These are phyloP conservation scores for Marisa cornuarietis DNA, from an alignment of 1,140 invertebrate genomes.

Conservation along the genomic window DNA sequence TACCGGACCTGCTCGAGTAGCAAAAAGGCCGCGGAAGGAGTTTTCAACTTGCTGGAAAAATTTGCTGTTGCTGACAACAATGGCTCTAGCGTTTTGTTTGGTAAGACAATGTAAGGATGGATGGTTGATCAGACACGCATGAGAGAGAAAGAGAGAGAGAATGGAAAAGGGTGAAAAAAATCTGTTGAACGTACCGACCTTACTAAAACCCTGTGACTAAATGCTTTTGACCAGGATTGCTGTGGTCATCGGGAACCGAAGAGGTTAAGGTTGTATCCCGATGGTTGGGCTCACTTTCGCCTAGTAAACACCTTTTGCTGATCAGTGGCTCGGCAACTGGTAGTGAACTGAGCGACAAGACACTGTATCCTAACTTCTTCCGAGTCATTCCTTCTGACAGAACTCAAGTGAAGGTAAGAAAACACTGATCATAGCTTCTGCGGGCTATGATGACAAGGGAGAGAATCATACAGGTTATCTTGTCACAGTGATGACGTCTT, in stretches of 20 bases:
- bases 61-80: too few relatives aligned
- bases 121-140: not conserved
- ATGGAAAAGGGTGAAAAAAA: not conserved
- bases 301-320: not conserved
- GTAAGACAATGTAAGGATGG: too few relatives aligned
- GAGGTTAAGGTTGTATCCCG: not conserved
- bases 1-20: too few relatives aligned
- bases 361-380: not conserved
- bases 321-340: constrained; percentile 7
- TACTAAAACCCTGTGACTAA: not conserved
- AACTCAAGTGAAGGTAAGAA: constrained; percentile 1
- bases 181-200: too few relatives aligned
- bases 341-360: not conserved
- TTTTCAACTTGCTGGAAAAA: too few relatives aligned
- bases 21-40: too few relatives aligned
- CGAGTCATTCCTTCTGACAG: constrained; percentile 6
- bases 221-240: not conserved
- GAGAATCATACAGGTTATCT: too few relatives aligned
- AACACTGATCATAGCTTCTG: too few relatives aligned
- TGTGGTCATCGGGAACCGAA: not conserved
- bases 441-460: too few relatives aligned
- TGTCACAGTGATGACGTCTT: too few relatives aligned
- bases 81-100: too few relatives aligned
- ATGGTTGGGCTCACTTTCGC: not conserved
- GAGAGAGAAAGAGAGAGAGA: not conserved